Evolutionary conservation across 2,797 vertebrate genomes (phyloP).

Genomic region (Circus cinereus): DNA sequence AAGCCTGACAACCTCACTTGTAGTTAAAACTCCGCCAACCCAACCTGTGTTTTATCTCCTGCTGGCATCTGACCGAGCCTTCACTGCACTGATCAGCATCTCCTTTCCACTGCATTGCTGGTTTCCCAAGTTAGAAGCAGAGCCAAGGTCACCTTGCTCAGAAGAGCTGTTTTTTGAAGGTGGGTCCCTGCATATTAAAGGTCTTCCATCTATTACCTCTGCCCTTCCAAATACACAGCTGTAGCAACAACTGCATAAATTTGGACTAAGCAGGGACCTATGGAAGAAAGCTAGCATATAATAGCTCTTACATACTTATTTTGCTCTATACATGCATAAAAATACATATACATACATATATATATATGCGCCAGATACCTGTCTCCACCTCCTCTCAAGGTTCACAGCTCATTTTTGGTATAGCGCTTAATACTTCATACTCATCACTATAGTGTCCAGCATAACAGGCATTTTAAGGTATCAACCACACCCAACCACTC

Average conservation of each 20-base stretch:
- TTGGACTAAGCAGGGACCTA: background rate
- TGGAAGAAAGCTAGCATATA: background rate
- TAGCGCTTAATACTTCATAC: background rate
- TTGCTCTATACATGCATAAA: background rate
- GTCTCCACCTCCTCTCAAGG: background rate
- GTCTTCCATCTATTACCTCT: background rate
- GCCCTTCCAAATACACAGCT: background rate
- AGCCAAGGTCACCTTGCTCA: background rate
- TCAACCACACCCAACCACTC: background rate
- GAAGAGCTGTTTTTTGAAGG: background rate
- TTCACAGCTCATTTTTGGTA: background rate
- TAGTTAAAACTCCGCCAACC: background rate
- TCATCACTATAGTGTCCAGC: rapidly evolving
- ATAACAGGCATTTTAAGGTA: background rate
- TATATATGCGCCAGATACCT: background rate
- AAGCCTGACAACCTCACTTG: background rate
- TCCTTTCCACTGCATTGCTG: background rate
- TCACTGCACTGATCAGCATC: background rate
- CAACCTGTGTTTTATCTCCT: background rate
- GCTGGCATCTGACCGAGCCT: background rate
- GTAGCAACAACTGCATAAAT: background rate
- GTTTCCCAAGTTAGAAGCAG: background rate
- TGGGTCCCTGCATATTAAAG: background rate
- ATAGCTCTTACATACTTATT: background rate
- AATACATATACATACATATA: background rate